Conservation (phyloP, 2,113 vertebrate species). For the Spilogale gracilis region DNA sequence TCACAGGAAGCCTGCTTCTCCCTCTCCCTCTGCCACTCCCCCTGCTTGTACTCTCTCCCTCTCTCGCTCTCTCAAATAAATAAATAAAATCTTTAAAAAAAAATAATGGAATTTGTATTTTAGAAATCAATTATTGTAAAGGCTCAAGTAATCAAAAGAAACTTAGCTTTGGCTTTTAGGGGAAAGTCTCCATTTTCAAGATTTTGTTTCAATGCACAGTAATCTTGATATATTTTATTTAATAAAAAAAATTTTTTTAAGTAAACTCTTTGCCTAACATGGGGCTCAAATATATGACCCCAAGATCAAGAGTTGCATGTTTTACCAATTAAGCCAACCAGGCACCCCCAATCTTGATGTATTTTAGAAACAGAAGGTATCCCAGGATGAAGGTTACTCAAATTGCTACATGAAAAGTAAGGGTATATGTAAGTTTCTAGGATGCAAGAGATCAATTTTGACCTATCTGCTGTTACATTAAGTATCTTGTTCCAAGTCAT, state of each 20-base stretch:
- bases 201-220: neutral
- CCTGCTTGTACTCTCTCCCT: neutral
- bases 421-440: neutral
- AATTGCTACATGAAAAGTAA: neutral
- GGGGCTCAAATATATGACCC: neutral
- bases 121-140: slow-evolving; percentile 45
- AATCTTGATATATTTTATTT: neutral
- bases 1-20: no score
- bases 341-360: neutral
- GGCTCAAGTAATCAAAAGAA: slow-evolving; percentile 18
- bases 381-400: neutral
- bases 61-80: neutral
- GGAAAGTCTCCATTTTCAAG: neutral
- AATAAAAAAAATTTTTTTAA: neutral
- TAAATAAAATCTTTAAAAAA: neutral
- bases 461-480: neutral
- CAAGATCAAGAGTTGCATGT: neutral
- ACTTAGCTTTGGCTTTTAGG: neutral
- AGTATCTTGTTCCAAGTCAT: neutral
- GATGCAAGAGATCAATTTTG: neutral
- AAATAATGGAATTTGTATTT: slow-evolving; percentile 30
- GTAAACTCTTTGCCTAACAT: neutral
- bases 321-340: neutral
- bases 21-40: neutral
- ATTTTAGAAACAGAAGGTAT: neutral